phyloP scores from a whole-genome alignment of 2,888 invertebrate genomes.

The Drosophila hamatofila region DNA sequence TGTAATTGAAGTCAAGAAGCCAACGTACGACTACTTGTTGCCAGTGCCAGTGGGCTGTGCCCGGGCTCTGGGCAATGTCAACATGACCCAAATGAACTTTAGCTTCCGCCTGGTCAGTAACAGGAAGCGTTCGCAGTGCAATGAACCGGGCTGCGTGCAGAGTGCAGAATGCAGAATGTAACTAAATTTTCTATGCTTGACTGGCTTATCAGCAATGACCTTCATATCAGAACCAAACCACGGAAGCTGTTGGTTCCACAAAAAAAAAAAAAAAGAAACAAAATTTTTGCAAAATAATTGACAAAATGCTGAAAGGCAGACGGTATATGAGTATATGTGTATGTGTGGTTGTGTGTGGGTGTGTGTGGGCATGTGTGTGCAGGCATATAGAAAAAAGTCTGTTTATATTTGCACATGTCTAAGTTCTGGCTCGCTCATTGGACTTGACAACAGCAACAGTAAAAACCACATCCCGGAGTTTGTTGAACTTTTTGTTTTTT shows the following conservation, averaged over 20 bases:
- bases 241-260: slow-evolving; percentile 32
- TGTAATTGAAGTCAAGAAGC: slow-evolving; percentile 8
- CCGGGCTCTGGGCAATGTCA: slow-evolving; percentile 32
- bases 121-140: slow-evolving; percentile 63
- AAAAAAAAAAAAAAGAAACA: slow-evolving; percentile 1
- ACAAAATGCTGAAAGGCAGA: slow-evolving; percentile 45
- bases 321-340: slow-evolving; percentile 10
- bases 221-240: slow-evolving; percentile 48
- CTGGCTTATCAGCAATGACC: slow-evolving; percentile 76
- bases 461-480: slow-evolving; percentile 20
- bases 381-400: slow-evolving; percentile 33
- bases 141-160: slow-evolving; percentile 50
- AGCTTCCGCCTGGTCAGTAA: slow-evolving; percentile 55
- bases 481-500: slow-evolving; percentile 5
- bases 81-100: slow-evolving; percentile 59
- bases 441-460: slow-evolving; percentile 32
- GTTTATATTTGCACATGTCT: slow-evolving; percentile 57
- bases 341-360: slow-evolving; percentile 13
- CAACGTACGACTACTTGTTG: slow-evolving; percentile 21
- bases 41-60: slow-evolving; percentile 6
- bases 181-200: slow-evolving; percentile 31
- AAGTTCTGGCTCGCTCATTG: slow-evolving; percentile 43
- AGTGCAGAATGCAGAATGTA: slow-evolving; percentile 24
- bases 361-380: background rate
- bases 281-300: slow-evolving; percentile 34